Evolutionary conservation across 1,140 invertebrate genomes (phyloP), one percentile per base, ranked within the genome.

Genomic region (Drosophila punjabiensis): DNA sequence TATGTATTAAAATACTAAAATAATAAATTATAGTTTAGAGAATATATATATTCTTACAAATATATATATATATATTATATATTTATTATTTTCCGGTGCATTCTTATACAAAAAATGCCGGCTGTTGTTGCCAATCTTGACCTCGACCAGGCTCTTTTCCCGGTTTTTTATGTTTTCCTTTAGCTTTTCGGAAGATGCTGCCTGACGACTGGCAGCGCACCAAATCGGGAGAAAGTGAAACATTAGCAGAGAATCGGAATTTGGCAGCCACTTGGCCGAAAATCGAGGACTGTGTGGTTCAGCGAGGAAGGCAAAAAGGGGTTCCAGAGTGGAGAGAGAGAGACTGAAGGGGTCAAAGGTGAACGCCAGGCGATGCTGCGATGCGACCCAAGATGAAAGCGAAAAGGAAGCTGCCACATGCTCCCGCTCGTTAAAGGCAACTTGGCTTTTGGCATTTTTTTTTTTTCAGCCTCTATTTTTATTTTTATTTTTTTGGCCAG

Each of bases 221-320:
- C 82, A 81, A 84, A 85, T 85, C 81, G 78, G 76, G 85, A 89
- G 85, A 88, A 88, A 89, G 85, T 89, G 83, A 90, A 84, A 56
- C 75, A 67, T 69, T 70, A 59, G 59, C 66, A 77, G 61, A 81
- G 67, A 67, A 62, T 66, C 59, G 64, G 55, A 76, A 70, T 66
- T 65, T 68, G 59, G 65, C 76, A 62, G 43, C 48, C 61, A 68
- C 61, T 61, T 52, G 69, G 70, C 52, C 28, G 24, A 11, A 30
- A 52, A 39, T 58, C 55, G 35, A 58, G 55, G 55, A 37, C 33
- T 20, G n/a, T 55, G 52, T 8, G 52, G n/a, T n/a, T 16, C 47
- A 30, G 30, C 59, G 14, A 20, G 39, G 20, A 24, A 8, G 47
- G 20, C 11, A 2, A 18, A 20, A 13, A 1, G 39, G n/a, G 43